Evolutionary conservation across 2,888 invertebrate species (phyloP), one percentile per base, ranked within the genome.

Genomic region (Cryptus armator): DNA sequence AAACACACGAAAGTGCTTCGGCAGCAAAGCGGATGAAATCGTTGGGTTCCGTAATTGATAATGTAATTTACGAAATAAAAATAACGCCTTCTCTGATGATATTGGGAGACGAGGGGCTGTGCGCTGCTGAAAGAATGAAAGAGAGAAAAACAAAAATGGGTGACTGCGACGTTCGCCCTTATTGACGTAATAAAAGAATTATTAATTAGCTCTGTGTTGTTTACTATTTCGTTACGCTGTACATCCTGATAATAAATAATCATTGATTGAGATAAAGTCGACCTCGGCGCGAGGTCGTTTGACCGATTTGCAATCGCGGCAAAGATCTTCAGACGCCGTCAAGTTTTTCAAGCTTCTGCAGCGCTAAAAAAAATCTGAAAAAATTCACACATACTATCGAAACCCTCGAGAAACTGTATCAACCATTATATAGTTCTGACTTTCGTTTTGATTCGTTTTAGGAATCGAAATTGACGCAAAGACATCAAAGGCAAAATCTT

Each of bases 131-230:
- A 5, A 46, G 16, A 75, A 64, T 43, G 12, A 43, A 75, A 74
- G 46, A 71, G 46, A 24, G 59, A 80, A 48, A 82, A 66, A 85
- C 70, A 71, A 71, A 70, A 85, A 64, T 67, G 66, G 79, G 79
- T 51, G 78, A 79, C 56, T 70, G 53, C 70, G 78, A 78, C 64
- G 67, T 74, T 84, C 76, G 79, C 82, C 82, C 78, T 82, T 85
- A 85, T 82, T 72, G 82, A 76, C 82, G 85, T 85, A 85, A 85
- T 85, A 85, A 85, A 85, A 85, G 44, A 80, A 85, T 85, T 85
- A 82, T 82, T 79, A 85, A 82, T 67, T 44, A 84, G 16, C 29
- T 48, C 37, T 24, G 10, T 46, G 19, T 59, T 14, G 10, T 64
- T 81, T 37, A 9, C 53, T 78, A 70, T 83, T 67, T 43, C n/a